Percentiles rank a stretch among this genome's conserved stretches.
Conservation (phyloP, 2,113 vertebrate genomes). For the Pica pica region DNA sequence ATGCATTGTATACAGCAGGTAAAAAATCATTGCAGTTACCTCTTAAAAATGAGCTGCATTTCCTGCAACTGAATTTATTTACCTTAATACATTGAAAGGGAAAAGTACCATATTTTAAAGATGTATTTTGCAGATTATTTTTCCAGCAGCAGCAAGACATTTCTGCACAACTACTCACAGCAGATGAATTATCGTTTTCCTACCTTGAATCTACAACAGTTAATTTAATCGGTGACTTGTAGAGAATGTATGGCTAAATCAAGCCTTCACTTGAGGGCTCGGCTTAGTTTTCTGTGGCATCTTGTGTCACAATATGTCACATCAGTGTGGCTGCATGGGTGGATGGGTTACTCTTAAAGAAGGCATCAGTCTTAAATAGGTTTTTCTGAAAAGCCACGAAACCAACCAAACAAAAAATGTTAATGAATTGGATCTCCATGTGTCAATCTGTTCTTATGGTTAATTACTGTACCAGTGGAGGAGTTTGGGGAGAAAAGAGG, state of each 20-base stretch:
- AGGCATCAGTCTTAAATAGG: background rate
- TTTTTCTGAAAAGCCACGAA: constrained; percentile 15
- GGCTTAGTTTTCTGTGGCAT: constrained; percentile 47
- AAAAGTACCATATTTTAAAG: background rate
- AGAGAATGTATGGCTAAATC: constrained; percentile 43
- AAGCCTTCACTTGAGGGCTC: constrained; percentile 9
- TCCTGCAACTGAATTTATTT: background rate
- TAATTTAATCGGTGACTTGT: constrained; percentile 44
- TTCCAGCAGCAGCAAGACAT: background rate
- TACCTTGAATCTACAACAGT: constrained; percentile 16
- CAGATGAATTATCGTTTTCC: background rate
- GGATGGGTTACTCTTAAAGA: constrained; percentile 20
- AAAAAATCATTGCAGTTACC: background rate
- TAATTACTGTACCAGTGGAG: constrained; percentile 22
- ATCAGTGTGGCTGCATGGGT: background rate
- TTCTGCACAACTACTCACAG: background rate
- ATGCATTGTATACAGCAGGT: background rate
- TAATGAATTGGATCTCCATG: constrained; percentile 20
- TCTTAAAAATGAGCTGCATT: background rate
- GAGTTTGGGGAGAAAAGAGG: background rate
- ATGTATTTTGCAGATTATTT: background rate
- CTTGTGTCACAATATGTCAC: constrained; percentile 53
- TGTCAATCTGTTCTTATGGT: background rate
- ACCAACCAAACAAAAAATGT: background rate
- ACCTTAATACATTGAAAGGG: background rate